Conservation (phyloP, 1,140 invertebrate species). For the Cotesia chilonis region DNA sequence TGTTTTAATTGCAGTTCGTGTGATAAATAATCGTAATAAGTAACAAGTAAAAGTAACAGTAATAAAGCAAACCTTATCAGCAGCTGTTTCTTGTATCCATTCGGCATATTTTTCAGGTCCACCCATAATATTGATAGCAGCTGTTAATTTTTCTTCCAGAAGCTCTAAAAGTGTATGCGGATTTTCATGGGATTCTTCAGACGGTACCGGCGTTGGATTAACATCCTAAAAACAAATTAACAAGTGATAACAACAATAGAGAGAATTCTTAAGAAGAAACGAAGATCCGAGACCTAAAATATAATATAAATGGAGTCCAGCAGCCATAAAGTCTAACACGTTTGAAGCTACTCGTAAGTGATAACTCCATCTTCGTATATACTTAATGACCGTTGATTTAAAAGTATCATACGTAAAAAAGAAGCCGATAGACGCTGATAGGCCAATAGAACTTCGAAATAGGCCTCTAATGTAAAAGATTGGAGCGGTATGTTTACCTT, state of each 20-base stretch:
- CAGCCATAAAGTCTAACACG: background rate
- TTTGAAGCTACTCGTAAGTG: background rate
- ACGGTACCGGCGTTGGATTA: slow-evolving; percentile 52
- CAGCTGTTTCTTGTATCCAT: slow-evolving; percentile 39
- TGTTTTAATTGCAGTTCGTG: too few relatives aligned
- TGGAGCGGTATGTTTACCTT: slow-evolving; percentile 46
- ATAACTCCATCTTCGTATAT: background rate
- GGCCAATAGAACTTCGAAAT: background rate
- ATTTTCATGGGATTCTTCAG: slow-evolving; percentile 54
- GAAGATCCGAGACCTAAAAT: background rate
- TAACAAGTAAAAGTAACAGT: background rate
- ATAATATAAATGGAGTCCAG: slow-evolving; percentile 11
- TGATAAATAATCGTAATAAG: background rate
- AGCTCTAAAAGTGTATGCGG: slow-evolving; percentile 58
- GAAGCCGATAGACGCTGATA: background rate
- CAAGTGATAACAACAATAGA: too few relatives aligned
- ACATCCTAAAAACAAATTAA: slow-evolving; percentile 43
- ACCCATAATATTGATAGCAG: slow-evolving; percentile 49
- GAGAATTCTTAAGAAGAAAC: slow-evolving; percentile 38
- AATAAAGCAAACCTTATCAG: slow-evolving; percentile 45
- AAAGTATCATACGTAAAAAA: background rate
- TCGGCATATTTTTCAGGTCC: slow-evolving; percentile 49
- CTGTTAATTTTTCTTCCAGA: slow-evolving; percentile 58
- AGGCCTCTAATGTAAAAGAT: slow-evolving; percentile 10
- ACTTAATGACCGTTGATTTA: background rate